These are phyloP conservation scores for Lordiphosa stackelbergi DNA, from an alignment of 1,140 invertebrate species.

Conservation along the genomic window DNA sequence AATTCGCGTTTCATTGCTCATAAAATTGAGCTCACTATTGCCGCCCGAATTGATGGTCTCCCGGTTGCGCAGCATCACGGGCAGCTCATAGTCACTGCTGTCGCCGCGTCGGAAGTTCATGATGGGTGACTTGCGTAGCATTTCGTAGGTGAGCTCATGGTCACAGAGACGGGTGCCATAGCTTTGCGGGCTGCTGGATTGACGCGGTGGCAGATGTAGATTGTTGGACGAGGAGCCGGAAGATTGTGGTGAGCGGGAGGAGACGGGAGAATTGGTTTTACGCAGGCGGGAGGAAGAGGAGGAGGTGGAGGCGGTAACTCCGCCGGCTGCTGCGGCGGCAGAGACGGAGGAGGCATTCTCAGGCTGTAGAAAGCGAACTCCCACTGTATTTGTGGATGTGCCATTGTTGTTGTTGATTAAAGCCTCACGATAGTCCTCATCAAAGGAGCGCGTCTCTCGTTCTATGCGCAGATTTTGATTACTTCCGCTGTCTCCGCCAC, in stretches of 20 bases:
- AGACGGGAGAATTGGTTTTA: constrained; percentile 39
- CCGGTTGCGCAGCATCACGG: constrained; percentile 51
- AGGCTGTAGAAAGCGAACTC: constrained; percentile 51
- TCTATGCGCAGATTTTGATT: constrained; percentile 66
- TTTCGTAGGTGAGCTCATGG: constrained; percentile 74
- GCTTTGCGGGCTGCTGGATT: constrained; percentile 63
- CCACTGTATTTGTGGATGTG: constrained; percentile 9
- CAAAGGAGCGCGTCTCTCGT: constrained; percentile 72
- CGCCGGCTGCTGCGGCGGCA: not conserved
- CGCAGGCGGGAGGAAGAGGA: constrained; percentile 31
- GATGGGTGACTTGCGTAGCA: constrained; percentile 63
- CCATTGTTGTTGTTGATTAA: constrained; percentile 47
- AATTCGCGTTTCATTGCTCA: constrained; percentile 69
- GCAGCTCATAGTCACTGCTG: constrained; percentile 55
- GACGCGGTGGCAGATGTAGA: constrained; percentile 41
- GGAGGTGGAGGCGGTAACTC: constrained; percentile 11
- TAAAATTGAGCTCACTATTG: constrained; percentile 72
- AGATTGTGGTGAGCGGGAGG: constrained; percentile 62
- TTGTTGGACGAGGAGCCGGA: constrained; percentile 68
- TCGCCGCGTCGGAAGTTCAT: constrained; percentile 68
- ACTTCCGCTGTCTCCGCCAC: constrained; percentile 42
- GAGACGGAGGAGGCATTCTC: not conserved
- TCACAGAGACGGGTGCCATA: constrained; percentile 74
- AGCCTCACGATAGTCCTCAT: constrained; percentile 70
- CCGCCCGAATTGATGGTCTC: constrained; percentile 72